A percentile compares a stretch with the other conserved stretches of the same genome.
Conservation (phyloP, 2,113 vertebrate genomes). For the Mastomys coucha region DNA sequence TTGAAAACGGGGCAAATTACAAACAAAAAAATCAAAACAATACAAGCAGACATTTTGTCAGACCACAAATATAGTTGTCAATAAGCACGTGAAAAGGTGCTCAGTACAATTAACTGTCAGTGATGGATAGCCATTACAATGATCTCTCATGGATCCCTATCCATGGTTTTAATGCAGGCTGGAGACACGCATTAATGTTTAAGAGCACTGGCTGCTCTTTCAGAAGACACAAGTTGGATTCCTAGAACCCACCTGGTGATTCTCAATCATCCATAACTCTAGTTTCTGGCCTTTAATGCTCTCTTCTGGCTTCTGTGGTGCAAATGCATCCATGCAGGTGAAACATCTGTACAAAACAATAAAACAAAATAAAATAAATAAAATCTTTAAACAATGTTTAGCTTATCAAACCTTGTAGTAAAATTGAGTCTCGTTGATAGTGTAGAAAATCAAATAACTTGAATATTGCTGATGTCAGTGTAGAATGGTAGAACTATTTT, state of each 20-base stretch:
- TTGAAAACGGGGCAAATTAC: constrained; percentile 20
- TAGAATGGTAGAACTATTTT: neutral
- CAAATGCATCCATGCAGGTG: neutral
- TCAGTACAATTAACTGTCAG: constrained; percentile 19
- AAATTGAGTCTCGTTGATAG: neutral
- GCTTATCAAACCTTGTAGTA: neutral
- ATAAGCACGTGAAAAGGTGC: neutral
- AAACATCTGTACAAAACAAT: neutral
- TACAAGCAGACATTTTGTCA: neutral
- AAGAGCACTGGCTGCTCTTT: too few relatives aligned
- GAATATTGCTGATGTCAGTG: neutral
- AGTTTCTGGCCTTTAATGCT: neutral
- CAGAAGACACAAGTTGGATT: neutral
- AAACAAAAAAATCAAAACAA: neutral
- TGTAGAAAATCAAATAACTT: neutral
- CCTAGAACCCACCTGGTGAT: neutral
- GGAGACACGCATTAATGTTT: neutral
- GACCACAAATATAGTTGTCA: neutral
- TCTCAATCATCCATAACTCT: neutral
- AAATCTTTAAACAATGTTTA: neutral
- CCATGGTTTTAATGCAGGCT: neutral
- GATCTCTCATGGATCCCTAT: neutral
- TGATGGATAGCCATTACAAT: neutral
- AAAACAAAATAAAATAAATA: neutral
- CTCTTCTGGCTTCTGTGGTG: neutral